Evolutionary conservation across 2,797 vertebrate species (phyloP), one percentile per base, ranked within the genome.

Genomic region (Macropodus opercularis): DNA sequence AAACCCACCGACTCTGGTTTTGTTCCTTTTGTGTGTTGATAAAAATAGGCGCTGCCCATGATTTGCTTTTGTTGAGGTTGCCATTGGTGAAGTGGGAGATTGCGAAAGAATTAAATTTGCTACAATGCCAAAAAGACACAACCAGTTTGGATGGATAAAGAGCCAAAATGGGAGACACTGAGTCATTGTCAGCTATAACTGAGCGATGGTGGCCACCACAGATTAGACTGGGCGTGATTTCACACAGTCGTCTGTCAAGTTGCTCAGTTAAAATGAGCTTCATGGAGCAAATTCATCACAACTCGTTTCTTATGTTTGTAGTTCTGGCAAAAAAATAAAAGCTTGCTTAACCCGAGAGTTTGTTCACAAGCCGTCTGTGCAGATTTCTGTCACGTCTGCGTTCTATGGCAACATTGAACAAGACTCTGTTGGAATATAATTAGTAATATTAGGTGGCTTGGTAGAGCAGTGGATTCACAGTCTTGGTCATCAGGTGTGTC

Each of bases 21-120:
- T 85, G 85, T 81, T 82, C 77, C 80, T 77, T 86, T 89, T 88
- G 85, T 90, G 56, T 29, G 74, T 34, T 34, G 5, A 63, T 67
- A 70, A 77, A 84, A 89, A 83, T 72, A 54, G 76, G 65, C 51
- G 55, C 74, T 63, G 71, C 43, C 61, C 9, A 23, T 86, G 83
- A 89, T 83, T 87, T 75, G 81, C 78, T 85, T 86, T 85, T 80
- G 80, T 83, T 26, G 42, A 70, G 87, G 89, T 91, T 91, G 89
- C 87, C 79, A 13, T 74, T 89, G 87, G 88, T 87, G 89, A 89
- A 83, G 84, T 79, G 68, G 68, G 66, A 46, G 81, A 78, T 68
- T 59, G 79, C 46, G 19, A 77, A 89, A 85, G 85, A 90, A 91
- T 89, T 81, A 69, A 68, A 74, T 58, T 72, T 21, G 46, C 59